Conservation (phyloP, 2,113 vertebrate genomes). For the Acinonyx jubatus region DNA sequence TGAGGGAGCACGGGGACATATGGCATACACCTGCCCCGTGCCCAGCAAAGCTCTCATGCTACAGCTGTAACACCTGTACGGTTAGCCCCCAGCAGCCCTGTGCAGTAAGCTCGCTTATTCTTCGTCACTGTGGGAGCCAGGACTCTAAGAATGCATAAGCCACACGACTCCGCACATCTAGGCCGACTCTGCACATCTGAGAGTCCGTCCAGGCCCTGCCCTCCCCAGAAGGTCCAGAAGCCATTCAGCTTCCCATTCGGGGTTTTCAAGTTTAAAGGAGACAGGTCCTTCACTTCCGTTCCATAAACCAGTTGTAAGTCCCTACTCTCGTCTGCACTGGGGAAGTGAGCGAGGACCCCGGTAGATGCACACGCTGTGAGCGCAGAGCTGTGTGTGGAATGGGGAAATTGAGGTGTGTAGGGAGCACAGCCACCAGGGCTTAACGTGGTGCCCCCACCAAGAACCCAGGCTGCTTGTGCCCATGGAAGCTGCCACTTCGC, state of each 20-base stretch:
- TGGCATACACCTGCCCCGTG: not conserved
- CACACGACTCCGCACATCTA: accelerated
- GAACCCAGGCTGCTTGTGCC: not conserved
- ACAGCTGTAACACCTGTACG: not conserved
- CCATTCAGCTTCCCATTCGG: not conserved
- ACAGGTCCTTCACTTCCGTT: not conserved
- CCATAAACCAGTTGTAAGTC: not conserved
- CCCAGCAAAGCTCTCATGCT: accelerated
- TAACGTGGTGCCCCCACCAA: accelerated
- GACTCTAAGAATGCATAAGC: not conserved
- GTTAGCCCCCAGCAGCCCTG: no score
- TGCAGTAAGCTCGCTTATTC: not conserved
- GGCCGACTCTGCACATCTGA: not conserved
- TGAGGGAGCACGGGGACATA: no score
- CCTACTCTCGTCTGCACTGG: not conserved
- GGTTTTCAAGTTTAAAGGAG: not conserved
- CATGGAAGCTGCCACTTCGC: not conserved
- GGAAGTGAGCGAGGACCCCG: not conserved
- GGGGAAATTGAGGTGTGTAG: not conserved
- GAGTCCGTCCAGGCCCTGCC: not conserved
- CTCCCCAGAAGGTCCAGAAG: not conserved
- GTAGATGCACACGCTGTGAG: no score
- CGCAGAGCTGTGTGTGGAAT: not conserved
- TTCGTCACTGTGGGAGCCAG: not conserved
- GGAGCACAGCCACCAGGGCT: not conserved